A percentile compares a stretch with the other conserved stretches of the same genome.
These are phyloP conservation scores for Trichomalopsis sarcophagae DNA, from an alignment of 1,140 invertebrate genomes.

Conservation along the genomic window DNA sequence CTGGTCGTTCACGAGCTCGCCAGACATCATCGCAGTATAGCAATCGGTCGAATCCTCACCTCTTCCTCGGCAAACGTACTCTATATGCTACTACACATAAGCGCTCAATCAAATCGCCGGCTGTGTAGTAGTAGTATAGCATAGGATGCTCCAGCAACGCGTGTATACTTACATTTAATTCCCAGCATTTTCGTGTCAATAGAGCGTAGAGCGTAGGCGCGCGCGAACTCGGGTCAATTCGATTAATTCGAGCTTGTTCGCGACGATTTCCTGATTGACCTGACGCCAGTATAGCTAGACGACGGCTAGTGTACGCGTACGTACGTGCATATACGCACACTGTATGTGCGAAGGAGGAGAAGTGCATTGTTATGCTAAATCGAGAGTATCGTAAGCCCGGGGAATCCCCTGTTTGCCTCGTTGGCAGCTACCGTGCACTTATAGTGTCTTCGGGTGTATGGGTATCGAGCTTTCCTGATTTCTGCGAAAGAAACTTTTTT, in stretches of 20 bases:
- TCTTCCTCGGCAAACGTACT: not conserved
- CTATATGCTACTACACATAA: too few species aligned
- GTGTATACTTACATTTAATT: slow-evolving; percentile 11
- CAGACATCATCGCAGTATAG: too few species aligned
- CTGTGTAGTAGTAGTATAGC: too few species aligned
- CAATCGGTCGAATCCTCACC: not conserved
- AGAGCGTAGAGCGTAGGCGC: slow-evolving; percentile 15
- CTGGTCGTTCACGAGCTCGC: too few species aligned
- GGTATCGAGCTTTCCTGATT: too few species aligned
- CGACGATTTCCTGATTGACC: slow-evolving; percentile 45
- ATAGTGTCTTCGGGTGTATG: too few species aligned
- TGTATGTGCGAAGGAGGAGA: too few species aligned
- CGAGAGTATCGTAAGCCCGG: not conserved
- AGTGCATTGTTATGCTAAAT: not conserved
- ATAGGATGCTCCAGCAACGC: not conserved
- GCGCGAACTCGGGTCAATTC: slow-evolving; percentile 31
- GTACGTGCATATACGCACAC: not conserved
- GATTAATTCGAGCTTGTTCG: slow-evolving; percentile 48
- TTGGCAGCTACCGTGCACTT: too few species aligned
- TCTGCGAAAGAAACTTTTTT: too few species aligned
- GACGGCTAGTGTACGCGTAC: not conserved
- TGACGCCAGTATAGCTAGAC: slow-evolving; percentile 35
- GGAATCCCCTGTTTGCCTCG: too few species aligned
- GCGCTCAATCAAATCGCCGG: too few species aligned
- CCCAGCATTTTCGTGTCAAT: slow-evolving; percentile 23